Evolutionary conservation across 2,888 invertebrate species (phyloP), one percentile per base, ranked within the genome.

Genomic region (Ophion slaviceki): DNA sequence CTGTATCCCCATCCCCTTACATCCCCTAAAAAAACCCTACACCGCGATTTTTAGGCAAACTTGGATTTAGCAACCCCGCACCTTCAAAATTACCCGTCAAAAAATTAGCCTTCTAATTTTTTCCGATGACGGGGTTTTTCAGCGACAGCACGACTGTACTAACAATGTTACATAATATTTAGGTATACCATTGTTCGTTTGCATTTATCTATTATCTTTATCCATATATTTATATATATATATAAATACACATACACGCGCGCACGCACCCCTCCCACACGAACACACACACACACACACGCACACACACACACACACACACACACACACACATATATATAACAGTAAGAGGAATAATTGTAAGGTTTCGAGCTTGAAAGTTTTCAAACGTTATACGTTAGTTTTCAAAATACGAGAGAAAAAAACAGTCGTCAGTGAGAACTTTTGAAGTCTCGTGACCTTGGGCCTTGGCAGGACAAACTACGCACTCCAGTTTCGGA

Each of bases 341-440:
- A 53, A 76, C 82, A 53, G n/a, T 40, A 20, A 45, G 75, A 77
- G 71, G 28, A 45, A 75, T 82, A 75, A 79, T 36, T 70, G 75
- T 85, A 75, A 67, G 47, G 53, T 77, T 80, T 80, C 8, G 66
- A 82, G 82, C 62, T 82, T 45, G 71, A 66, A 80, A 68, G 71
- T 82, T 77, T 77, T 72, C 24, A 68, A 86, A 86, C 81, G 85
- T 78, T 85, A 78, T 6, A 86, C 80, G 85, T 86, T 77, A 74
- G 68, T 77, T 77, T 77, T 45, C 2, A 80, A 80, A 59, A 36
- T 67, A 62, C 79, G 76, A 75, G 36, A 71, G 45, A 59, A 24
- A 80, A 70, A 62, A 78, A 68, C 14, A 47, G 6, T 57, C 40
- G 59, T 20, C 47, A n/a, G 11, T 57, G 67, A 83, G 70, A 75